Conservation (phyloP, 2,113 vertebrate species). For the Brevimyrus niger region DNA sequence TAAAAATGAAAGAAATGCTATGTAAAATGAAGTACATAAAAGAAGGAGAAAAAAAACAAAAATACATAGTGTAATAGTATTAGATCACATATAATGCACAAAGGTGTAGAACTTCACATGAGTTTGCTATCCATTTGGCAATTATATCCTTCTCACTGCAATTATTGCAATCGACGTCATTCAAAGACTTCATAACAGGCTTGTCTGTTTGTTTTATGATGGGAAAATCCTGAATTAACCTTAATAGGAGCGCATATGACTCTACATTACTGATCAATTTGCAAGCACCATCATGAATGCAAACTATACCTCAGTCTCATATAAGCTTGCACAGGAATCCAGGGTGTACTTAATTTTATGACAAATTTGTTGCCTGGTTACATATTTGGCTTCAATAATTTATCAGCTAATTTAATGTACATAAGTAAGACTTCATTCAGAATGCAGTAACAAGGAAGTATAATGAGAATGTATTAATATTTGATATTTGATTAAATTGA, state of each 20-base stretch:
- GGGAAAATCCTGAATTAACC: neutral
- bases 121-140: neutral
- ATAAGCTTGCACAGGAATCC: neutral
- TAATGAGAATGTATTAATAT: neutral
- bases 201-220: neutral
- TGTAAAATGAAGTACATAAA: neutral
- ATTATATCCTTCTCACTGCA: neutral
- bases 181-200: neutral
- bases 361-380: neutral
- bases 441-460: neutral
- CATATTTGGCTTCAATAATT: slow-evolving; percentile 1
- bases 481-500: neutral
- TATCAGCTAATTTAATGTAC: neutral
- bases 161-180: neutral
- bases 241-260: neutral
- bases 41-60: neutral
- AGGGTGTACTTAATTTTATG: neutral
- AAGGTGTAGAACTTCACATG: neutral
- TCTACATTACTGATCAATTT: neutral
- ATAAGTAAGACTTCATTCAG: neutral
- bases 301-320: neutral
- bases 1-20: too few species aligned
- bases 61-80: neutral
- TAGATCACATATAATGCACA: neutral
- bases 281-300: neutral